Evolutionary conservation across 2,888 invertebrate genomes (phyloP), one percentile per base, ranked within the genome.

Genomic region (Archips crataeganus): DNA sequence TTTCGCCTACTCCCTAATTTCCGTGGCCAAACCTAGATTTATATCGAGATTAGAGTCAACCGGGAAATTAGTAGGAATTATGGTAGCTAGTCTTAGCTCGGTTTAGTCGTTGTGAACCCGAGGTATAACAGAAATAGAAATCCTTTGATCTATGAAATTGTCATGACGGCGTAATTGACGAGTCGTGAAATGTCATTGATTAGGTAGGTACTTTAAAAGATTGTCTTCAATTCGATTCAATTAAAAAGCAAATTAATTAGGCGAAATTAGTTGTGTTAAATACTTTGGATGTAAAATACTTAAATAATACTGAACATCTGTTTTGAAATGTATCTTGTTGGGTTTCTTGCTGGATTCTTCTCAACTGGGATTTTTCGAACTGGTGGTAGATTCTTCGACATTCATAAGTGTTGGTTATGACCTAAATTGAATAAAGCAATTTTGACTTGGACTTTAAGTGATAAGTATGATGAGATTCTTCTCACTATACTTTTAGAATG

Each of bases 41-140:
- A 72, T 68, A 59, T 36, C 71, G 60, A 81, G 81, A 84, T 84
- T 85, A 81, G 80, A 82, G 75, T 82, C 79, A 75, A 72, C 78
- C 78, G 83, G 86, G 85, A 90, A 91, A 89, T 90, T 87, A 84
- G 84, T 77, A 84, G 86, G 87, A 87, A 87, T 82, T 84, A 88
- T 86, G 85, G 80, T 81, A 81, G 80, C 79, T 82, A 85, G 82
- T 75, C 84, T 82, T 82, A 83, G 77, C 71, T 76, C 59, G 73
- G 77, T 78, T 79, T 81, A 83, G 82, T 87, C 86, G 90, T 88
- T 90, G 90, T 80, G 81, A 84, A 80, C 81, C 80, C 80, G 83
- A 75, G 79, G 82, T 82, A 82, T 78, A 78, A 84, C 85, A 83
- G 81, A 87, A 87, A 89, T 87, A 86, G 85, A 85, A 86, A 81